A percentile compares a stretch with the other conserved stretches of the same genome.
These are phyloP conservation scores for Tanytarsus gracilentus DNA, from an alignment of 2,888 invertebrate species.

Conservation along the genomic window DNA sequence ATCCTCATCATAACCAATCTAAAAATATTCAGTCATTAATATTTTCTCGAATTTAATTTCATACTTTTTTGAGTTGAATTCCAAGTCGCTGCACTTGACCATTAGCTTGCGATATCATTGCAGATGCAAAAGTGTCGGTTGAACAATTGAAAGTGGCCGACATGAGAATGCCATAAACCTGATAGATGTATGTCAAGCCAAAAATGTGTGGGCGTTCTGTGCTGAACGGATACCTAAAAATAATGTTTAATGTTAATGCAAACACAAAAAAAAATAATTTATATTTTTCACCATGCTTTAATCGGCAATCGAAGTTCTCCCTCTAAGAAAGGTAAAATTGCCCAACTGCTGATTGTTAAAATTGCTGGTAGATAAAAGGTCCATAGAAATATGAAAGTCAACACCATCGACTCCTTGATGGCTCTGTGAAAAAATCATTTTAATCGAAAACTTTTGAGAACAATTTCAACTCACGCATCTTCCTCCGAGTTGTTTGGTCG, in stretches of 20 bases:
- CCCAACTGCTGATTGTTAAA: not conserved
- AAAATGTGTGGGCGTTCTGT: not conserved
- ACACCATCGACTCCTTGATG: slow-evolving; percentile 16
- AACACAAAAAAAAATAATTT: not conserved
- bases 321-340: slow-evolving; percentile 6
- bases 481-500: slow-evolving; percentile 13
- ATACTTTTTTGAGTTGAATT: slow-evolving; percentile 17
- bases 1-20: slow-evolving; percentile 18
- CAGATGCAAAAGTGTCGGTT: slow-evolving; percentile 18
- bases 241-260: not conserved
- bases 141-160: slow-evolving; percentile 8
- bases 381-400: slow-evolving; percentile 3
- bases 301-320: not conserved
- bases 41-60: too few species aligned
- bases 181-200: slow-evolving; percentile 7
- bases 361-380: not conserved
- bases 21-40: not conserved
- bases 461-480: slow-evolving; percentile 9
- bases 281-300: slow-evolving; percentile 15
- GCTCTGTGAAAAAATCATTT: not conserved
- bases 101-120: slow-evolving; percentile 19
- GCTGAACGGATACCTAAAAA: slow-evolving; percentile 18
- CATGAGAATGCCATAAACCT: slow-evolving; percentile 17
- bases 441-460: not conserved
- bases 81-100: slow-evolving; percentile 17